A percentile compares a stretch with the other conserved stretches of the same genome.
Evolutionary conservation across 2,888 invertebrate genomes (phyloP).

Genomic region (Sisyra terminalis): DNA sequence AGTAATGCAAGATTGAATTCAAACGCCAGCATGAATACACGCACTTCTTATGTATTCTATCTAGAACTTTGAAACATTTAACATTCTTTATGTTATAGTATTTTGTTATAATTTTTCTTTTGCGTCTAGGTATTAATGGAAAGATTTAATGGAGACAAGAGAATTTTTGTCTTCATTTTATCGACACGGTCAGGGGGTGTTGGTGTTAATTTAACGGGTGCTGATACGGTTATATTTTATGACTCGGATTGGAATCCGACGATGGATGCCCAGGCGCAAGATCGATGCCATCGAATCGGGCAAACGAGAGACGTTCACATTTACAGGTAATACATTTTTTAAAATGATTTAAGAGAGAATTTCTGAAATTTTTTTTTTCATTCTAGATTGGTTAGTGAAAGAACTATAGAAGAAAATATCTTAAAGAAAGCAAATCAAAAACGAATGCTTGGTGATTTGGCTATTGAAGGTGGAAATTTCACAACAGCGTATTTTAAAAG

Average conservation of each 20-base stretch:
- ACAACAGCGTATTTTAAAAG: slow-evolving; percentile 92
- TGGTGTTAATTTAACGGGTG: slow-evolving; percentile 96
- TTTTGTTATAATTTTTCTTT: not conserved
- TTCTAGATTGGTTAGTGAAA: slow-evolving; percentile 79
- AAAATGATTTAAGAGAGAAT: too few relatives aligned
- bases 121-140: slow-evolving; percentile 84
- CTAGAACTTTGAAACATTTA: slow-evolving; percentile 21
- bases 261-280: slow-evolving; percentile 97
- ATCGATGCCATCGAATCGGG: slow-evolving; percentile 95
- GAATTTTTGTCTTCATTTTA: slow-evolving; percentile 94
- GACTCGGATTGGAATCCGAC: slow-evolving; percentile 99
- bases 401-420: slow-evolving; percentile 98
- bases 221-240: slow-evolving; percentile 98
- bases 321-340: slow-evolving; percentile 38
- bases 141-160: slow-evolving; percentile 85
- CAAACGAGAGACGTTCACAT: slow-evolving; percentile 99
- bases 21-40: slow-evolving; percentile 14
- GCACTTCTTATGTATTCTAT: slow-evolving; percentile 18
- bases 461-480: slow-evolving; percentile 98
- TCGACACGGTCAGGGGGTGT: slow-evolving; percentile 96
- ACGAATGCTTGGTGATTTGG: slow-evolving; percentile 83
- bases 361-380: slow-evolving; percentile 9
- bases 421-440: slow-evolving; percentile 98
- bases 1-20: slow-evolving; percentile 15
- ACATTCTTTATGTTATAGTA: slow-evolving; percentile 7